These are phyloP conservation scores for Malurus cyaneus DNA, from an alignment of 2,113 vertebrate species.

Conservation along the genomic window DNA sequence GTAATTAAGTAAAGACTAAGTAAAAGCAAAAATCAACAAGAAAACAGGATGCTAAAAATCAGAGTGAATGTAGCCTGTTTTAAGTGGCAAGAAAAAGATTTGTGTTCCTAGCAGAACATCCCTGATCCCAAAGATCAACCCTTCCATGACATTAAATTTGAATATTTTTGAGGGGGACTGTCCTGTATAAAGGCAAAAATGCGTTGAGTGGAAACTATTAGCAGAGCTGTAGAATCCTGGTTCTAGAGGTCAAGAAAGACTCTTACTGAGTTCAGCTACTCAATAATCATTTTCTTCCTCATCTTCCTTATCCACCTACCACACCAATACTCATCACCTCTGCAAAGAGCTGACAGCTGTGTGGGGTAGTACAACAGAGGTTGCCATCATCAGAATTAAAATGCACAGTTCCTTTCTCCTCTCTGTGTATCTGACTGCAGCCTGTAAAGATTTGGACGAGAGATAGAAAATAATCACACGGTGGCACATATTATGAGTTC, in stretches of 20 bases:
- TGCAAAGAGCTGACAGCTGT: not conserved
- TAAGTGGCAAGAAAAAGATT: not conserved
- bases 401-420: not conserved
- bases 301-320: not conserved
- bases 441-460: not conserved
- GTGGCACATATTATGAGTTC: not conserved
- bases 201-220: not conserved
- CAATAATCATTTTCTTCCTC: not conserved
- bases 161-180: not conserved
- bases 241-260: not conserved
- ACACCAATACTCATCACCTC: fast-evolving
- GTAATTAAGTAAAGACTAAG: not conserved
- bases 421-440: not conserved
- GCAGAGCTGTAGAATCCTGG: not conserved
- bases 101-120: not conserved
- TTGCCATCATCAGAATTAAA: not conserved
- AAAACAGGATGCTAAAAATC: not conserved
- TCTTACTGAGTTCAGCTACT: not conserved
- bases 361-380: not conserved
- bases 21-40: not conserved
- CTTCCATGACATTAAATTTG: not conserved
- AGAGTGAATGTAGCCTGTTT: not conserved
- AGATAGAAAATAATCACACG: not conserved
- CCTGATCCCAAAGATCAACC: not conserved
- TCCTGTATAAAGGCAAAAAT: not conserved